Evolutionary conservation across 2,888 invertebrate species (phyloP), one percentile per base, ranked within the genome.

Genomic region (Iselma pallidipennis): DNA sequence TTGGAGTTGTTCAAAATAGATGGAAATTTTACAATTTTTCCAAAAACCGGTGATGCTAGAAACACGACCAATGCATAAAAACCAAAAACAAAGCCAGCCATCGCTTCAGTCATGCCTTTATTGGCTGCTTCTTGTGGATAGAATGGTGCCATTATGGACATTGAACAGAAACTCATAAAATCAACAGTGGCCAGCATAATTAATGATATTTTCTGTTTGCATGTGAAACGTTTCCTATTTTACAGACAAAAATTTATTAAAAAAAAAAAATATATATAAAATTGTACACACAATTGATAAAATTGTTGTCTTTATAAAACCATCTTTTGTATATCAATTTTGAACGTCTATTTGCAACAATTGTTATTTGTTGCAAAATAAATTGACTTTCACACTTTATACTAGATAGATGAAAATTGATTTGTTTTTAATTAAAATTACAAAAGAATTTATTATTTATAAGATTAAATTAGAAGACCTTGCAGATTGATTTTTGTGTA

Each of bases 101-200:
- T 84, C 1, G 90, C 86, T 68, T 87, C 86, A 0, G 88, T 85
- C 74, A 90, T 86, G n/a, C 90, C 91, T 78, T 91, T 91, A 25
- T 78, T 78, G 2, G 84, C 81, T n/a, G 91, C 91, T 84, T 91
- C 90, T 65, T 85, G 81, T 0, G 91, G 91, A 78, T 90, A 91
- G 81, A 91, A 91, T 0, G 91, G 91, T 4, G 91, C 91, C 86
- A 91, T 88, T 60, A 92, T 87, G 51, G 91, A 90, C 88, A 91
- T 90, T 14, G 89, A 88, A 69, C 90, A 89, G 79, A 89, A 90
- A 73, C 89, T 88, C 82, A 89, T 87, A 78, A 91, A 90, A 78
- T 90, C 89, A 50, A 89, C 89, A 10, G 89, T 77, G 1, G 88
- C 88, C 45, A 91, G 80, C 31, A 89, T 87, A 1, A 83, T 82